phyloP scores from a whole-genome alignment of 2,797 vertebrate genomes.

The Myripristis jacobus region DNA sequence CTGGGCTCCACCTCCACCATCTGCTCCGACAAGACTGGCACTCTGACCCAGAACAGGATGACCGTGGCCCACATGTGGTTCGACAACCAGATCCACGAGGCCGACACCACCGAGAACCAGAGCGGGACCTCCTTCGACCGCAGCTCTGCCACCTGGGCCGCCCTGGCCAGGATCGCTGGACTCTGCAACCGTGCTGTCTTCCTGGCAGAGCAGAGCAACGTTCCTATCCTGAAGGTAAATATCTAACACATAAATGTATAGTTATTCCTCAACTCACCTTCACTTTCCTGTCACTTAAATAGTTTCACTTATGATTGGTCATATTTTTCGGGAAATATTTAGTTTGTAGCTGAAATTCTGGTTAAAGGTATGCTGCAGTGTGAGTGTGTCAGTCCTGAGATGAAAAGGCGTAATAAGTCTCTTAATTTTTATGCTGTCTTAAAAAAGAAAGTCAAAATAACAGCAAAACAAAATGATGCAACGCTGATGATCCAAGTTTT shows the following conservation, averaged over 20 bases:
- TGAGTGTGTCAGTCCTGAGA: too few species aligned
- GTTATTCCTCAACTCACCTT: neutral
- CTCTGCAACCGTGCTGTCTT: conserved; percentile 97
- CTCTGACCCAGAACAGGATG: conserved; percentile 94
- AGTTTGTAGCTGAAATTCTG: too few species aligned
- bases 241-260: neutral
- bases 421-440: neutral
- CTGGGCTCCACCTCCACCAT: conserved; percentile 95
- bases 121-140: conserved; percentile 95
- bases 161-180: conserved; percentile 90
- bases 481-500: too few species aligned
- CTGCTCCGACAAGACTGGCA: conserved; percentile 93
- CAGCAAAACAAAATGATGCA: too few species aligned
- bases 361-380: too few species aligned
- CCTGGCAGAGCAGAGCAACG: conserved; percentile 89
- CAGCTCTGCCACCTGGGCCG: conserved; percentile 90
- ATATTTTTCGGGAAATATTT: too few species aligned
- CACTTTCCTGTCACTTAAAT: neutral
- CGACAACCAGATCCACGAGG: conserved; percentile 94
- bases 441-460: neutral
- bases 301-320: neutral
- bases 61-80: conserved; percentile 96
- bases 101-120: conserved; percentile 93
- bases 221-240: conserved; percentile 93
- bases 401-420: neutral